phyloP scores from a whole-genome alignment of 2,888 invertebrate species.

The Stictocephala bisonia region DNA sequence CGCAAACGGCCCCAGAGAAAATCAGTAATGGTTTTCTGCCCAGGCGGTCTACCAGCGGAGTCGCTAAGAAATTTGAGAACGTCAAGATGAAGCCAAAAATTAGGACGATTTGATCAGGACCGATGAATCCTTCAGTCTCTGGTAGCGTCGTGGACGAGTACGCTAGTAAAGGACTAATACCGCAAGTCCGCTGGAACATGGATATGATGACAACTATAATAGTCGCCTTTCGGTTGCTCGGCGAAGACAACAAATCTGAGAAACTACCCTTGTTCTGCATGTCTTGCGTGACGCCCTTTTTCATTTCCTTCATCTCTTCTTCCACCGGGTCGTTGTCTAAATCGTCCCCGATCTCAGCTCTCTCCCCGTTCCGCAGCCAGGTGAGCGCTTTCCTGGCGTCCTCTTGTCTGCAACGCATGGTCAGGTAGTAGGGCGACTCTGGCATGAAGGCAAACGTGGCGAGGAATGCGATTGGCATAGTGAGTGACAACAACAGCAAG shows the following conservation, averaged over 20 bases:
- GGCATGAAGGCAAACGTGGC: conserved; percentile 70
- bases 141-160: conserved; percentile 73
- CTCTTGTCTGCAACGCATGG: conserved; percentile 67
- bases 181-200: conserved; percentile 69
- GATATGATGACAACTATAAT: conserved; percentile 55
- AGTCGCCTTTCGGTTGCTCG: conserved; percentile 52
- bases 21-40: conserved; percentile 53
- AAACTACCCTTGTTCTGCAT: conserved; percentile 66
- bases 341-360: conserved; percentile 23
- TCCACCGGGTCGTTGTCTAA: conserved; percentile 46
- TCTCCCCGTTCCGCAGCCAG: conserved; percentile 43
- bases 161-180: conserved; percentile 73
- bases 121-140: conserved; percentile 64
- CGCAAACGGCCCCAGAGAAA: conserved; percentile 61
- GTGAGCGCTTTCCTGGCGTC: conserved; percentile 57
- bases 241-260: conserved; percentile 50
- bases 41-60: conserved; percentile 59
- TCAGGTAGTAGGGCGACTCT: conserved; percentile 72
- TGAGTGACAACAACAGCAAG: conserved; percentile 61
- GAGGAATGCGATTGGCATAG: conserved; percentile 67
- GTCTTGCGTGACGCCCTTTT: conserved; percentile 45
- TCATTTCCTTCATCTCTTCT: conserved; percentile 56
- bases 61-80: conserved; percentile 68
- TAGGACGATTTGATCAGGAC: conserved; percentile 58
- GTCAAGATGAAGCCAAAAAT: conserved; percentile 67